Evolutionary conservation across 2,888 invertebrate species (phyloP).

Genomic region (Tricholauxania praeusta): DNA sequence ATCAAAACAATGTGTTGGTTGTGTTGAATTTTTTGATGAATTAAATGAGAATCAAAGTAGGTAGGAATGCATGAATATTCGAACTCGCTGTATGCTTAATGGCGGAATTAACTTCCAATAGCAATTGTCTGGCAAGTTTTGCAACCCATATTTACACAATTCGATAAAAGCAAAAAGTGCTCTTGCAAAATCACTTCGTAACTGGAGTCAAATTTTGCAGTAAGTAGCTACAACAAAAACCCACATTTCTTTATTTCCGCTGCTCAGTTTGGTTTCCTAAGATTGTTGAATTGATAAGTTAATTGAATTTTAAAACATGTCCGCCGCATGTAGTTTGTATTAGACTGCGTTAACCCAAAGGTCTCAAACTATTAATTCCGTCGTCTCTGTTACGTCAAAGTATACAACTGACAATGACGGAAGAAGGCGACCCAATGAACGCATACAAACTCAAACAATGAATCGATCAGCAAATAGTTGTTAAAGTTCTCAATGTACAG

Average conservation of each 20-base stretch:
- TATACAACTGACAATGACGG: not conserved
- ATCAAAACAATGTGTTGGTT: constrained; percentile 15
- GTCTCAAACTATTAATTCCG: too few species aligned
- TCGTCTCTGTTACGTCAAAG: too few species aligned
- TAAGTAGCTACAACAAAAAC: not conserved
- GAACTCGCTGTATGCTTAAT: not conserved
- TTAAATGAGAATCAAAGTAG: not conserved
- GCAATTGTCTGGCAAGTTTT: constrained; percentile 11
- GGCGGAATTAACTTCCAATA: not conserved
- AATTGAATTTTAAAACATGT: too few species aligned
- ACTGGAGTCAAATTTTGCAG: not conserved
- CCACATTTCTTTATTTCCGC: constrained; percentile 16
- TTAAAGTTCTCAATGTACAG: too few species aligned
- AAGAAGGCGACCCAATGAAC: not conserved
- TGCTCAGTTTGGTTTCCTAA: not conserved
- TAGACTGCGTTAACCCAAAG: too few species aligned
- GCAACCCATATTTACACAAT: not conserved
- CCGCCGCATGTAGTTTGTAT: too few species aligned
- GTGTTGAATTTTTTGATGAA: not conserved
- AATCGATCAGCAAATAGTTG: too few species aligned
- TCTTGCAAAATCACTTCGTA: not conserved
- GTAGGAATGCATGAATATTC: not conserved
- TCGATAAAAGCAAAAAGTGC: not conserved
- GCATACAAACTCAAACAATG: too few species aligned
- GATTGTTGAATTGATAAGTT: too few species aligned